Base-by-base conservation (phyloP, 2,797 vertebrate genomes). In the Galagoides demidoff region DNA sequence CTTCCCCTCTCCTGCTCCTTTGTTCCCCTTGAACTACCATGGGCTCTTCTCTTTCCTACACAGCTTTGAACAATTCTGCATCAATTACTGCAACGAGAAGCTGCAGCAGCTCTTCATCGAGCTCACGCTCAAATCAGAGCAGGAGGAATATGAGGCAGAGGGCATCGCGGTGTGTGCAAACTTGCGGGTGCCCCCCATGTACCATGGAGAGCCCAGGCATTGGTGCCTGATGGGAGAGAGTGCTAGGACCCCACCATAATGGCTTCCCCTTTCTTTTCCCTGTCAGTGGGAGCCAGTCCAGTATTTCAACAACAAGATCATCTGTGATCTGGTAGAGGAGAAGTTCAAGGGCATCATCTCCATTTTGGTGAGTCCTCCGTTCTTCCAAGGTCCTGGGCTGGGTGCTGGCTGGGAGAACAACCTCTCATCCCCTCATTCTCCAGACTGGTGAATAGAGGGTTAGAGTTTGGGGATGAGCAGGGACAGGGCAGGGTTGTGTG, bases 221-320 rank as follows among this genome's bases (percentile, higher is more conserved):
- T 0, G 2, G 73, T 20, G 39, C 13, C 57, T 73, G 20, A 52
- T 0, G 0, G 16, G 66, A 85, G 14, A 25, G 17, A 4, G 22
- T 16, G 2, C 25, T 3, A 0, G 63, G 45, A 19, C 52, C 70
- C 81, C 45, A 0, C 64, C 3, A 45, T 45, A 45, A 93, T 34
- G 39, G 39, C 49, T n/a, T 71, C 10, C 37, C 59, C 91, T 97
- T 85, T 97, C 94, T 55, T 84, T 95, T 57, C 76, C 49, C 57
- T 68, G 78, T 29, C 98, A 99, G 99, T 99, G 99, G 99, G 99
- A 99, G 96, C 99, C 99, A 0, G 99, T 99, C 96, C 99, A 99
- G 90, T 99, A 99, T 98, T 99, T 99, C 98, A 99, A 99, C 98
- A 99, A 99, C 98, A 99, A 99, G 98, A 99, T 99, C 95, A 99